Evolutionary conservation across 2,797 vertebrate species (phyloP).

Genomic region (Neostethus bicornis): DNA sequence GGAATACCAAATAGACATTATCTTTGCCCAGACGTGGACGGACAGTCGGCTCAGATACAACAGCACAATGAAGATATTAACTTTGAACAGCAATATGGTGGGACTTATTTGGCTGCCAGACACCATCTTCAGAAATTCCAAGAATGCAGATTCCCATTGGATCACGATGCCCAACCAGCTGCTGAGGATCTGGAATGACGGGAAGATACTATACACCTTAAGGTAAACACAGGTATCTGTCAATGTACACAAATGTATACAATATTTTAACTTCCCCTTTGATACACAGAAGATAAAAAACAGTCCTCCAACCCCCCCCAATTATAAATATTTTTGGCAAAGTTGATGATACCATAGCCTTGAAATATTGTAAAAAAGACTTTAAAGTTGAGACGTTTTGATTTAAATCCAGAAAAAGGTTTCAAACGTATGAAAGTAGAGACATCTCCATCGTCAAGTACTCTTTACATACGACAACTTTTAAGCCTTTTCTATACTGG

Average conservation of each 20-base stretch:
- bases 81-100: conserved; percentile 94
- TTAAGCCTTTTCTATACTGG: no score
- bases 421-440: no score
- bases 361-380: no score
- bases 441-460: no score
- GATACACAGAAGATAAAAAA: no score
- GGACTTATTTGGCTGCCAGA: conserved; percentile 96
- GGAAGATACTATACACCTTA: conserved; percentile 94
- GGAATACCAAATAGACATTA: conserved; percentile 98
- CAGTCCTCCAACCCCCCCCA: no score
- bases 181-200: conserved; percentile 95
- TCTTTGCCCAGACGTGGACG: conserved; percentile 98
- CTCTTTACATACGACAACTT: no score
- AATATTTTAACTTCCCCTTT: no score
- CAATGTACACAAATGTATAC: background rate
- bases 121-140: conserved; percentile 96
- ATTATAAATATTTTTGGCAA: no score
- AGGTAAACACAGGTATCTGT: conserved; percentile 75
- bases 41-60: conserved; percentile 95
- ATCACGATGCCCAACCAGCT: conserved; percentile 97
- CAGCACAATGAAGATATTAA: conserved; percentile 94
- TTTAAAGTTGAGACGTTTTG: no score
- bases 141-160: conserved; percentile 94
- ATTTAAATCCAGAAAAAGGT: no score
- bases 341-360: no score